Percentiles rank a stretch among this genome's conserved stretches.
These are phyloP conservation scores for Prionace glauca DNA, from an alignment of 2,797 vertebrate species.

Conservation along the genomic window DNA sequence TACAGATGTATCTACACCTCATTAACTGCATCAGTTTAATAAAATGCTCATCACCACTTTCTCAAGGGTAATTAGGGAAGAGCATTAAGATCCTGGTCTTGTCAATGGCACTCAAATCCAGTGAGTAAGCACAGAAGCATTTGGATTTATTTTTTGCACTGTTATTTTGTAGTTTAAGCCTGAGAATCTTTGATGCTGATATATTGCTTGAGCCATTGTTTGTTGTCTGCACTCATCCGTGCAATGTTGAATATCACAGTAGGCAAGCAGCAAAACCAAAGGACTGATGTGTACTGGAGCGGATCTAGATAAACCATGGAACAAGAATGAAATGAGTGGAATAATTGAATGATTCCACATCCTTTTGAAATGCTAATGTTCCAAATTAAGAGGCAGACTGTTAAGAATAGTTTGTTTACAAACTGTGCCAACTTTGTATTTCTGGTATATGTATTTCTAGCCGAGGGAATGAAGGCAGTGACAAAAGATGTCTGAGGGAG, in stretches of 20 bases:
- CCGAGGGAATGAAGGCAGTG: background rate
- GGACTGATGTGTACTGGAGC: background rate
- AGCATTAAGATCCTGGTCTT: background rate
- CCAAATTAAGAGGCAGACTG: background rate
- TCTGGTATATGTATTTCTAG: background rate
- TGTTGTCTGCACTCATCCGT: background rate
- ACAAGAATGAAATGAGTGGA: conserved; percentile 25
- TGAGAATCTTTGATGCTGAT: background rate
- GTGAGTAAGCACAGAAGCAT: background rate
- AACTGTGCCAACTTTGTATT: conserved; percentile 25
- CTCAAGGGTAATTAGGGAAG: background rate
- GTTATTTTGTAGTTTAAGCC: background rate
- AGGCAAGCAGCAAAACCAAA: background rate
- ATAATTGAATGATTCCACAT: conserved; percentile 3
- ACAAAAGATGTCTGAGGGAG: background rate
- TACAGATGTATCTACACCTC: too few species aligned
- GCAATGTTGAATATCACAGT: background rate
- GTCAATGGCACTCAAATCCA: background rate
- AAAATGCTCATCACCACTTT: background rate
- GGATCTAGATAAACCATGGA: background rate
- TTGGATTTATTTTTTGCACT: background rate
- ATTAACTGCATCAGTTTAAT: background rate
- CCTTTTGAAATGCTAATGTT: conserved; percentile 2
- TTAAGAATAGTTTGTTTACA: background rate
- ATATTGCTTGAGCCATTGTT: background rate